Conservation (phyloP, 1,140 invertebrate species). For the Pteromalus puparum region DNA sequence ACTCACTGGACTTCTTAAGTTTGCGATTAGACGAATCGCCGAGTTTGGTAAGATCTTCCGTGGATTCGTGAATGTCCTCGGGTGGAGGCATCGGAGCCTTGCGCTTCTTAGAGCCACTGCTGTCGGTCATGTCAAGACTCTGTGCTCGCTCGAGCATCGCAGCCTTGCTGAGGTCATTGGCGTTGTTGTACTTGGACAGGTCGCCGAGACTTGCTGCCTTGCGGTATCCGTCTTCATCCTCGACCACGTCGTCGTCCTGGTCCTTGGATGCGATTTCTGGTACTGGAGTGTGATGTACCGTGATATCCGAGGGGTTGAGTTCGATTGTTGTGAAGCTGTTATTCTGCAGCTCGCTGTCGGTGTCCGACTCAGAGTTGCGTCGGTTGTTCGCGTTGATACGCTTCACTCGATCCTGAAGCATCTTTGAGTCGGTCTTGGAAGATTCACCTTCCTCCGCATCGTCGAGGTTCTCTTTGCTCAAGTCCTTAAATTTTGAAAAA, state of each 20-base stretch:
- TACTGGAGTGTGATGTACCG: slow-evolving; percentile 82
- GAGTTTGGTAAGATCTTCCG: slow-evolving; percentile 78
- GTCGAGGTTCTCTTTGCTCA: neutral
- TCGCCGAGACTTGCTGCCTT: slow-evolving; percentile 89
- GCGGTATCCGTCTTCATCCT: slow-evolving; percentile 80
- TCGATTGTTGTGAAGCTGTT: slow-evolving; percentile 79
- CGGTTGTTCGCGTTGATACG: slow-evolving; percentile 7
- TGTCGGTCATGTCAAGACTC: slow-evolving; percentile 86
- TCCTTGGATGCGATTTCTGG: slow-evolving; percentile 76
- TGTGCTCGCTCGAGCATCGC: slow-evolving; percentile 86
- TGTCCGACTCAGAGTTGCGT: slow-evolving; percentile 76
- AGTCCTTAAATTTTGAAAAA: neutral
- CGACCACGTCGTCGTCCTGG: slow-evolving; percentile 49
- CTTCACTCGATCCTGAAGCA: neutral
- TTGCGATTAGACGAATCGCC: slow-evolving; percentile 82
- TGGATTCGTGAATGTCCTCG: slow-evolving; percentile 77
- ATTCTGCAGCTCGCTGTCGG: slow-evolving; percentile 72
- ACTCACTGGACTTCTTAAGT: slow-evolving; percentile 84
- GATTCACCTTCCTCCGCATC: neutral
- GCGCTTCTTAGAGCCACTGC: slow-evolving; percentile 81
- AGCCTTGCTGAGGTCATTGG: slow-evolving; percentile 67
- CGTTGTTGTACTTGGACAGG: slow-evolving; percentile 82
- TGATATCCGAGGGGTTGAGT: slow-evolving; percentile 84
- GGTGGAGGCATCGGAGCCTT: slow-evolving; percentile 78
- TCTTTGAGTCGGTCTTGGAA: neutral